Conservation (phyloP, 2,113 vertebrate species). For the Fulmarus glacialis region DNA sequence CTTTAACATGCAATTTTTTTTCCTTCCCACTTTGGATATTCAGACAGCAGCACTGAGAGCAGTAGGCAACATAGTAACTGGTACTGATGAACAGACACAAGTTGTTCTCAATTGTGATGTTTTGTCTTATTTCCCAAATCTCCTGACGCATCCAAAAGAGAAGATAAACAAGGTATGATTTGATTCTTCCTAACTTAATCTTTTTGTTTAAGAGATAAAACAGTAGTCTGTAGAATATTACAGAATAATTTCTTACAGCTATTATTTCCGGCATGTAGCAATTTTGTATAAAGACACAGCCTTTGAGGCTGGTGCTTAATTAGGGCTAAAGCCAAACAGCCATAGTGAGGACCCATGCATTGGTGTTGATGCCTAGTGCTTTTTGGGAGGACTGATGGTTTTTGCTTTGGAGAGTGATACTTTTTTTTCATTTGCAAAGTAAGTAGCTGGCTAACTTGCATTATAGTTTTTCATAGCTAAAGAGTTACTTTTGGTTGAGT, state of each 20-base stretch:
- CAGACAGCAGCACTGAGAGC: conserved; percentile 97
- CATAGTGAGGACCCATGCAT: rapidly evolving
- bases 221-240: not conserved
- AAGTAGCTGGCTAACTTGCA: not conserved
- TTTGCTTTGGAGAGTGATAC: not conserved
- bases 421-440: not conserved
- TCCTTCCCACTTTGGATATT: not conserved
- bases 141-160: conserved; percentile 98
- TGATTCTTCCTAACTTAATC: not conserved
- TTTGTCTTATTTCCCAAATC: conserved; percentile 94
- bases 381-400: not conserved
- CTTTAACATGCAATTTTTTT: conserved; percentile 44
- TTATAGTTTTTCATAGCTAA: not conserved
- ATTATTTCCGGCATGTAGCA: not conserved
- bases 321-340: not conserved
- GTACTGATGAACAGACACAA: conserved; percentile 98
- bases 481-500: not conserved
- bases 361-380: not conserved
- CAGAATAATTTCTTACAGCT: not conserved
- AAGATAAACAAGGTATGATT: conserved; percentile 96
- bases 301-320: not conserved
- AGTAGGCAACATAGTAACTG: conserved; percentile 98
- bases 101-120: conserved; percentile 99
- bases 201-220: not conserved
- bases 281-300: not conserved